Base-by-base conservation (phyloP, 2,888 invertebrate species). In the Drosophila tripunctata region DNA sequence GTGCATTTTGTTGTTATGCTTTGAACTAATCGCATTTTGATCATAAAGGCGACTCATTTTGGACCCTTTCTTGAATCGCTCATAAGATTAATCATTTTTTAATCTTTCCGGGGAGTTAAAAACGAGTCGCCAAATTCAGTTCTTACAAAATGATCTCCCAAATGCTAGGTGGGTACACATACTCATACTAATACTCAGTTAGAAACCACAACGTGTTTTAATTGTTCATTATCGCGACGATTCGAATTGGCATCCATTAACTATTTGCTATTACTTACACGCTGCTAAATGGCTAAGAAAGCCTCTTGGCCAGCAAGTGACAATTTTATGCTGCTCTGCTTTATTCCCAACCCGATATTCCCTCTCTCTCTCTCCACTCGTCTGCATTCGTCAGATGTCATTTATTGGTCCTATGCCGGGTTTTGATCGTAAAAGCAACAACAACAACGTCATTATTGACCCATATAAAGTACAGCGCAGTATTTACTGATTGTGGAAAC, bases 401-500 rank as follows among this genome's bases (percentile, higher is more conserved):
- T 75, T 66, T 55, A 31, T 58, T 22, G 30, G 47, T 21, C 15
- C 51, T 44, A 22, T 44, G 22, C 12, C 35, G 21, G 31, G 27
- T 40, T n/a, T 45, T 15, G 50, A 45, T 40, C 41, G 63, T 78
- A 62, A 60, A 60, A 35, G 6, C n/a, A 57, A 40, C 41, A n/a
- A n/a, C n/a, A n/a, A n/a, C n/a, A n/a, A 22, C 54, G 41, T 54
- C 58, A 41, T 35, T 50, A 67, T 75, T 79, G 80, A 64, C 70
- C 70, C 64, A 80, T 58, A 58, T 62, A 48, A 40, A 66, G 57
- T 48, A 47, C 47, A 47, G 12, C 43, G 57, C 10, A 27, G n/a
- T 36, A 21, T 55, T 51, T n/a, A 40, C 30, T 56, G 64, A 58
- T 63, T 58, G 51, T 33, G 22, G 10, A 31, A 54, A 62, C 40